Evolutionary conservation across 2,113 vertebrate genomes (phyloP).

Genomic region (Lasiurus borealis): DNA sequence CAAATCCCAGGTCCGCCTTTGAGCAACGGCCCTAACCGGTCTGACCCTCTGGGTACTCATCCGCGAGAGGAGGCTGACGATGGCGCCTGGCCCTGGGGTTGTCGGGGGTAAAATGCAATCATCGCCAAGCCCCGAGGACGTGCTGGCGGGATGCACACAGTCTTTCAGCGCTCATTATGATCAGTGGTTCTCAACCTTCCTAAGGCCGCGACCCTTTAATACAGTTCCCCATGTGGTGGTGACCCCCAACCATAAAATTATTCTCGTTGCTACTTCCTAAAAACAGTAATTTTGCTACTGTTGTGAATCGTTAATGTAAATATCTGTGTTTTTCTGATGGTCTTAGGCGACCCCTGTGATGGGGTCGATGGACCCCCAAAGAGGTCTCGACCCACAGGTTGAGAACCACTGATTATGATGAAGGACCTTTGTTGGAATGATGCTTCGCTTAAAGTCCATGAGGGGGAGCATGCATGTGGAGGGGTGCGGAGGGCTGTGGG

Average conservation of each 20-base stretch:
- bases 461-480: fast-evolving
- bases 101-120: background rate
- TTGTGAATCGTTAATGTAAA: too few relatives aligned
- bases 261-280: too few relatives aligned
- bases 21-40: background rate
- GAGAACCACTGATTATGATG: background rate
- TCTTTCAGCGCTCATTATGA: background rate
- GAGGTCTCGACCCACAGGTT: too few relatives aligned
- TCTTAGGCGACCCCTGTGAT: too few relatives aligned
- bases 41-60: background rate
- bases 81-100: fast-evolving
- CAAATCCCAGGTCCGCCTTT: background rate
- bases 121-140: background rate
- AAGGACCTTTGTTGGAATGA: background rate
- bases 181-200: too few relatives aligned
- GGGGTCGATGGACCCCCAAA: too few relatives aligned
- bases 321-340: too few relatives aligned
- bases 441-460: background rate
- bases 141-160: fast-evolving
- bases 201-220: too few relatives aligned
- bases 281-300: too few relatives aligned
- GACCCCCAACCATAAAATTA: too few relatives aligned
- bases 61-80: background rate
- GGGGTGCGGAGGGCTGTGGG: background rate
- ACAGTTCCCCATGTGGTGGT: too few relatives aligned